Percentiles rank a stretch among this genome's conserved stretches.
phyloP scores from a whole-genome alignment of 1,140 invertebrate genomes.

The Anoplophora glabripennis region DNA sequence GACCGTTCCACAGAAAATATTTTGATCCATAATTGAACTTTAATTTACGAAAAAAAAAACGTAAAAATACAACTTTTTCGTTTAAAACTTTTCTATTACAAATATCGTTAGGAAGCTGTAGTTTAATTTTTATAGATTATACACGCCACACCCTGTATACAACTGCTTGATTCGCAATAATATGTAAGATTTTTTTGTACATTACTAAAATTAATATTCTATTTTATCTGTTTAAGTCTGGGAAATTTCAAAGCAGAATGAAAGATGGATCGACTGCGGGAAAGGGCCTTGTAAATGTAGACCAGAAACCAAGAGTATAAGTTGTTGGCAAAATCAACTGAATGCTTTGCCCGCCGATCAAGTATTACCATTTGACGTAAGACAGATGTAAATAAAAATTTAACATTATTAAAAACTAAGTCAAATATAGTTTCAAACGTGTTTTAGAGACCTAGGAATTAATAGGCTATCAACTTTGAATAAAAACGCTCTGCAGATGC shows the following conservation, averaged over 20 bases:
- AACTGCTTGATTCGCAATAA: too few relatives aligned
- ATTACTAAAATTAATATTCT: too few relatives aligned
- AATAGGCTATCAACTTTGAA: constrained; percentile 71
- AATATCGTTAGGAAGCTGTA: too few relatives aligned
- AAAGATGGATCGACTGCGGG: constrained; percentile 69
- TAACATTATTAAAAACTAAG: neutral
- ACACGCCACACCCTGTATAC: too few relatives aligned
- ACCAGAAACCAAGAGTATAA: constrained; percentile 62
- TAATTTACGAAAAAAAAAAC: too few relatives aligned
- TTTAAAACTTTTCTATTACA: too few relatives aligned
- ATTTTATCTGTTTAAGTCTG: constrained; percentile 55
- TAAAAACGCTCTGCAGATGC: constrained; percentile 68
- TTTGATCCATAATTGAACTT: too few relatives aligned
- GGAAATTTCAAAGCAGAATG: constrained; percentile 58
- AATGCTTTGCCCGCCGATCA: constrained; percentile 63
- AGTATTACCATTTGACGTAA: constrained; percentile 65
- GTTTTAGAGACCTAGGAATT: constrained; percentile 69
- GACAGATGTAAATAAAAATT: constrained; percentile 58
- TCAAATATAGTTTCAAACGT: neutral
- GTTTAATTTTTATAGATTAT: too few relatives aligned
- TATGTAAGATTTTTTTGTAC: too few relatives aligned
- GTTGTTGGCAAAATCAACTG: constrained; percentile 69
- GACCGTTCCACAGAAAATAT: too few relatives aligned
- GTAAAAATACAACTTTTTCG: too few relatives aligned
- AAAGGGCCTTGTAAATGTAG: constrained; percentile 68